Conservation (phyloP, 1,140 invertebrate genomes). For the Metaphire vulgaris region DNA sequence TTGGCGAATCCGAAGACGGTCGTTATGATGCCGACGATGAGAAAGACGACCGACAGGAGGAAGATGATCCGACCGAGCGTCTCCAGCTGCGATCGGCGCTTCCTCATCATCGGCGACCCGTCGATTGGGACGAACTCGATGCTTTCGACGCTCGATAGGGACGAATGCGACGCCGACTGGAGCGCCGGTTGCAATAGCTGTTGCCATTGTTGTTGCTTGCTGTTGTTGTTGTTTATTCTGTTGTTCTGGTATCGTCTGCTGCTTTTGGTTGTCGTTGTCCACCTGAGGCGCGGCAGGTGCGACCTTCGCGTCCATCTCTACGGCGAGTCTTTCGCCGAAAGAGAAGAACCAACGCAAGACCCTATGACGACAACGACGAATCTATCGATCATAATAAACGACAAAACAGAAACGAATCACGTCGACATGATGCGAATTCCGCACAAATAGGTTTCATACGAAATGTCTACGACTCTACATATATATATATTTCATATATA, state of each 20-base stretch:
- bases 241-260: background rate
- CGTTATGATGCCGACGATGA: conserved; percentile 25
- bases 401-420: too few relatives aligned
- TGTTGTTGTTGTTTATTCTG: background rate
- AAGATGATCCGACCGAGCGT: conserved; percentile 21
- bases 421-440: too few relatives aligned
- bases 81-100: conserved; percentile 26
- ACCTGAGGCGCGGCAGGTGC: background rate
- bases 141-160: conserved; percentile 10
- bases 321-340: too few relatives aligned
- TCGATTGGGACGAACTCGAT: conserved; percentile 14
- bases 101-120: background rate
- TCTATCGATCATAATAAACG: too few relatives aligned
- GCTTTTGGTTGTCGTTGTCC: background rate
- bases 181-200: background rate
- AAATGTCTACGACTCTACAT: too few relatives aligned
- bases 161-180: background rate
- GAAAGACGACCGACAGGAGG: conserved; percentile 17
- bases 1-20: conserved; percentile 28
- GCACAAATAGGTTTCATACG: too few relatives aligned
- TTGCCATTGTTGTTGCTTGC: background rate
- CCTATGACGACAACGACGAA: too few relatives aligned
- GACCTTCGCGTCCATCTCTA: background rate
- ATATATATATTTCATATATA: too few relatives aligned
- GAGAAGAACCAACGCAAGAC: too few relatives aligned